These are phyloP conservation scores for Xenopus laevis DNA, from an alignment of 2,113 vertebrate genomes.

Conservation along the genomic window DNA sequence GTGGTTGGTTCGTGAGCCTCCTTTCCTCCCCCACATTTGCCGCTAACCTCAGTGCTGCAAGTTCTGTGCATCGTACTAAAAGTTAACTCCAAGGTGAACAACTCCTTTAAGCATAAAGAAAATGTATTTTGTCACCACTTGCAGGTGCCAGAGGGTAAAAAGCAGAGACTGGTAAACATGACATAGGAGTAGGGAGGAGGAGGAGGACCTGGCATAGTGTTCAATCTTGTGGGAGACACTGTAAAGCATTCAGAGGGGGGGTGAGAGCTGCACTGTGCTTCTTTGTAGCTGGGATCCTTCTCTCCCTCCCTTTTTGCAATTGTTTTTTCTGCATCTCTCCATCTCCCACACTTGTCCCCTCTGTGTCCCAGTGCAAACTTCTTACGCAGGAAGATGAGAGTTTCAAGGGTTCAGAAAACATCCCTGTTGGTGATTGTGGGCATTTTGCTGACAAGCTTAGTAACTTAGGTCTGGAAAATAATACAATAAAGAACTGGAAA, in stretches of 20 bases:
- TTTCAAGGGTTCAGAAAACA: background rate
- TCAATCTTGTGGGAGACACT: constrained; percentile 34
- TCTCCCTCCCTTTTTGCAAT: background rate
- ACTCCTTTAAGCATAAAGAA: too few relatives aligned
- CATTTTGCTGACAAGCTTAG: background rate
- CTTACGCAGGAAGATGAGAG: constrained; percentile 18
- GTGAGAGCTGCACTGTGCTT: constrained; percentile 12
- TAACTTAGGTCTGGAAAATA: background rate
- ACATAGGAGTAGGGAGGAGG: constrained; percentile 11
- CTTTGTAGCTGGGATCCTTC: constrained; percentile 9
- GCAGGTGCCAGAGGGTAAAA: constrained; percentile 18
- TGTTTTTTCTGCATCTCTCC: background rate
- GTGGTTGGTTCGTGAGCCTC: too few relatives aligned
- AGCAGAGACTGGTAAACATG: constrained; percentile 10
- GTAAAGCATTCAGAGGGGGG: constrained; percentile 21
- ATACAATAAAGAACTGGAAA: background rate
- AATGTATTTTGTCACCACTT: constrained; percentile 1
- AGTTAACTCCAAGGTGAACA: too few relatives aligned
- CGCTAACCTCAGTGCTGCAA: too few relatives aligned
- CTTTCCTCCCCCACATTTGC: too few relatives aligned
- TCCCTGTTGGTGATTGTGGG: constrained; percentile 12
- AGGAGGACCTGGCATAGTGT: constrained; percentile 14
- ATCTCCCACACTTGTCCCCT: background rate
- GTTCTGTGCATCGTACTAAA: too few relatives aligned
- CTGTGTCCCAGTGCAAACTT: background rate